phyloP scores from a whole-genome alignment of 2,113 vertebrate species.

The Cygnus atratus region DNA sequence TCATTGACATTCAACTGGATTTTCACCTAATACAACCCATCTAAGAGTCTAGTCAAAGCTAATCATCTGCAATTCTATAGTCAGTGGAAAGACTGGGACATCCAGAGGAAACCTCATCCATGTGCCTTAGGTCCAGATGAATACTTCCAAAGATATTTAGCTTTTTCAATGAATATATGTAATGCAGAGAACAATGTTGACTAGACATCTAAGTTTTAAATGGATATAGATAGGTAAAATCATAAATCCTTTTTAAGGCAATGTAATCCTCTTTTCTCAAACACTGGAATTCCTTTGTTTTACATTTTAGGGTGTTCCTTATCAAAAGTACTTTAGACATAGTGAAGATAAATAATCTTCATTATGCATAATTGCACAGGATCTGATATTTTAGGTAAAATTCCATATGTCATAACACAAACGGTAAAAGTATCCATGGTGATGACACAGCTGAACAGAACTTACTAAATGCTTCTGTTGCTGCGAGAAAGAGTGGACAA shows the following conservation, averaged over 20 bases:
- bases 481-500: background rate
- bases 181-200: background rate
- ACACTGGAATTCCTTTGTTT: background rate
- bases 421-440: background rate
- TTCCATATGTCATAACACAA: background rate
- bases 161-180: background rate
- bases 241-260: background rate
- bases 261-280: background rate
- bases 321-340: background rate
- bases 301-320: background rate
- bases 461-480: background rate
- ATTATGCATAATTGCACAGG: background rate
- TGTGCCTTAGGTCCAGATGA: background rate
- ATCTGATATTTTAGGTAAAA: slow-evolving; percentile 9
- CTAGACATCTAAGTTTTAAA: background rate
- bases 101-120: background rate
- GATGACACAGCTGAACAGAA: background rate
- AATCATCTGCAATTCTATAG: background rate
- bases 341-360: background rate
- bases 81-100: background rate
- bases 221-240: background rate
- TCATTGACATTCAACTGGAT: background rate
- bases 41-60: background rate
- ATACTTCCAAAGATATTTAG: background rate
- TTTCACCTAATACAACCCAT: background rate